Evolutionary conservation across 2,113 vertebrate species (phyloP).

Genomic region (Ptilorrhoa leucosticta): DNA sequence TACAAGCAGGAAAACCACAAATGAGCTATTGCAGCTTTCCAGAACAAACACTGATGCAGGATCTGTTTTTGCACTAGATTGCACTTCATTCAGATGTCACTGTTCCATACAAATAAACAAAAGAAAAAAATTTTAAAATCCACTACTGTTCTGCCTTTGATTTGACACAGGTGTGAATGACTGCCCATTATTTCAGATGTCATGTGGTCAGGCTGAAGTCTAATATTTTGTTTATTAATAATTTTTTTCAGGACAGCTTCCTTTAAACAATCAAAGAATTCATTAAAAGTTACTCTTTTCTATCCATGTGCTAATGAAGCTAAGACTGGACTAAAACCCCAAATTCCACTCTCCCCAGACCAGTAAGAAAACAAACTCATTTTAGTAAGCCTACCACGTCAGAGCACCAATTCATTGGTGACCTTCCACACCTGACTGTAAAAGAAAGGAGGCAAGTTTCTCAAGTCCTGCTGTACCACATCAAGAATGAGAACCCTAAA

Average conservation of each 20-base stretch:
- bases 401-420: neutral
- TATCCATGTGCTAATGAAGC: neutral
- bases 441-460: neutral
- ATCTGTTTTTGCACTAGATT: neutral
- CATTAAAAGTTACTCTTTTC: neutral
- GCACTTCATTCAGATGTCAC: neutral
- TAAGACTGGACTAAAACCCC: neutral
- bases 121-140: neutral
- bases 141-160: neutral
- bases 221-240: neutral
- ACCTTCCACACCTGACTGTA: neutral
- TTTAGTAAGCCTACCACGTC: neutral
- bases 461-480: neutral
- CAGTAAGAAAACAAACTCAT: neutral
- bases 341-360: neutral
- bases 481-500: neutral
- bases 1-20: constrained; percentile 49
- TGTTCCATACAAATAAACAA: neutral
- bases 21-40: neutral
- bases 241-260: neutral
- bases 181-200: neutral
- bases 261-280: neutral
- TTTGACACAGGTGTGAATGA: neutral
- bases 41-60: constrained; percentile 21
- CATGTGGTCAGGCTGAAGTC: neutral